A percentile compares a stretch with the other conserved stretches of the same genome.
Conservation (phyloP, 1,140 invertebrate species). For the Pinna nobilis region DNA sequence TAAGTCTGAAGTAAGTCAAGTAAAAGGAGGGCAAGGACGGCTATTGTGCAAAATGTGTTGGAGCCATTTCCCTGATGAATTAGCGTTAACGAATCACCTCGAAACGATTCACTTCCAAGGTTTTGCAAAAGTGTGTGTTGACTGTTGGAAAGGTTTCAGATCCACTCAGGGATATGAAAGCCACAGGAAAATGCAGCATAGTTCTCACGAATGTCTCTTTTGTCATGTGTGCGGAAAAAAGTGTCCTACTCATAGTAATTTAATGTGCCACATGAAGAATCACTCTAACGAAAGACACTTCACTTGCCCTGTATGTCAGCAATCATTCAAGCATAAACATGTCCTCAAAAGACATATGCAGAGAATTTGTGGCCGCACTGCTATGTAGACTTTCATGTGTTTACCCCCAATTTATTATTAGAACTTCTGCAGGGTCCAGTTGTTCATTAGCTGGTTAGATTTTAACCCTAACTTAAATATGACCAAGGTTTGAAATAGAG, state of each 20-base stretch:
- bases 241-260: slow-evolving; percentile 33
- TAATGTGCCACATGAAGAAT: slow-evolving; percentile 15
- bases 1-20: background rate
- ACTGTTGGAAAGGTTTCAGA: slow-evolving; percentile 31
- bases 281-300: slow-evolving; percentile 24
- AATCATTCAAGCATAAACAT: slow-evolving; percentile 32
- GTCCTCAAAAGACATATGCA: slow-evolving; percentile 23
- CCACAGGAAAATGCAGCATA: slow-evolving; percentile 25
- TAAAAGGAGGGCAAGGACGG: no score
- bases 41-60: background rate
- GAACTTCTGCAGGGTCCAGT: no score
- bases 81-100: slow-evolving; percentile 1
- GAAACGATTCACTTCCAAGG: background rate
- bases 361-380: no score
- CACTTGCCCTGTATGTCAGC: slow-evolving; percentile 17
- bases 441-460: no score
- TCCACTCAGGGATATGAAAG: slow-evolving; percentile 13
- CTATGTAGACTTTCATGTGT: no score
- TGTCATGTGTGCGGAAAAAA: slow-evolving; percentile 32
- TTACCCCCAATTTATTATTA: no score
- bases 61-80: background rate
- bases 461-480: no score
- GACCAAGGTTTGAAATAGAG: no score
- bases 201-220: slow-evolving; percentile 3
- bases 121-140: slow-evolving; percentile 21